Evolutionary conservation across 1,140 invertebrate genomes (phyloP), one percentile per base, ranked within the genome.

Genomic region (Drosophila bipectinata): DNA sequence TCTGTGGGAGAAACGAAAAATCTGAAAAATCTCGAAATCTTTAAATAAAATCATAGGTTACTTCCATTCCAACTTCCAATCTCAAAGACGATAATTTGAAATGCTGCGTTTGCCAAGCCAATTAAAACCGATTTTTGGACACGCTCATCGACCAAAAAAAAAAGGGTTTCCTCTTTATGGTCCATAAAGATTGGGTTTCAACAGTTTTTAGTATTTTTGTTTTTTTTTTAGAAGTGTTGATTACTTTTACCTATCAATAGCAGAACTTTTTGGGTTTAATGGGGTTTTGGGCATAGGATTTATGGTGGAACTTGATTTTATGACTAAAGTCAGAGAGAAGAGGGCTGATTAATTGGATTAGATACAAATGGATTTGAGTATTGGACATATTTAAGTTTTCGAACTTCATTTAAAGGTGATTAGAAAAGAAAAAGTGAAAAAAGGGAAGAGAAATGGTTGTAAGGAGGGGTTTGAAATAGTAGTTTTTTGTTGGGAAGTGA

Each of bases 41-140:
- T 21, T 18, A 18, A 30, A 60, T 15, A 47, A 47, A 47, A 47
- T 47, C 44, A 47, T 21, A 21, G 44, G 12, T 59, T 26, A 59
- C 26, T 14, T 37, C 32, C 30, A 32, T 12, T 51, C 45, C 45
- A n/a, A 3, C 21, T 3, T 12, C 34, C 9, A 37, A 30, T 30
- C 32, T 60, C 5, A 62, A 62, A 54, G 49, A 55, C 26, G 68
- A 62, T 55, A 64, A 39, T 66, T 37, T 37, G 10, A n/a, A 14
- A 51, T 48, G 72, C 72, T 48, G 72, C 72, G 72, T 68, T 74
- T 68, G 55, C 24, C 14, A 32, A 47, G 83, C 71, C 57, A 87
- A 87, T 87, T 87, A 87, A 88, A 83, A 48, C 76, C 77, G 84
- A 87, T 79, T 87, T 88, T 37, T 79, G 60, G 79, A 87, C 83